These are phyloP conservation scores for Paramisgurnus dabryanus DNA, from an alignment of 2,113 vertebrate genomes.

Conservation along the genomic window DNA sequence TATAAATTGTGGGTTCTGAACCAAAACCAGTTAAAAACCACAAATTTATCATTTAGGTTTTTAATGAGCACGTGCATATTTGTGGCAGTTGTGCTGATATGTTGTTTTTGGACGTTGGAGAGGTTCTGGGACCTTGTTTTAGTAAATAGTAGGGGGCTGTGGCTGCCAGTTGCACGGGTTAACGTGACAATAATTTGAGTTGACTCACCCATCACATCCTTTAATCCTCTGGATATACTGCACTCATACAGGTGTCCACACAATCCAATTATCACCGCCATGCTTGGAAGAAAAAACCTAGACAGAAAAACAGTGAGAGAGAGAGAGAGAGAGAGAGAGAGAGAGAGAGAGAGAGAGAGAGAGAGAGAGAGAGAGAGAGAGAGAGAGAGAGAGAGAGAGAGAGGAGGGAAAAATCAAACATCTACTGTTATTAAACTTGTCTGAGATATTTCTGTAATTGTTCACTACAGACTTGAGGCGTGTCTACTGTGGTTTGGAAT, in stretches of 20 bases:
- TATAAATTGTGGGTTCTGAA: background rate
- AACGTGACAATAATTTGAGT: conserved; percentile 65
- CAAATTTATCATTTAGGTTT: background rate
- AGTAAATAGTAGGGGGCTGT: conserved; percentile 10
- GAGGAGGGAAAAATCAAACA: conserved; percentile 13
- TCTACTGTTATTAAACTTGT: conserved; percentile 12
- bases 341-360: no score
- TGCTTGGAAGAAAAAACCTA: conserved; percentile 38
- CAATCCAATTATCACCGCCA: conserved; percentile 68
- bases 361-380: background rate
- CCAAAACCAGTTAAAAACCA: background rate
- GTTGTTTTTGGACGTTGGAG: background rate
- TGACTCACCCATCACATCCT: conserved; percentile 66
- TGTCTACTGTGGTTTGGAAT: background rate
- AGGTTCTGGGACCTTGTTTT: conserved; percentile 11
- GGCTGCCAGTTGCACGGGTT: conserved; percentile 31
- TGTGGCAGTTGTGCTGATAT: background rate
- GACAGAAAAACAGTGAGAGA: background rate
- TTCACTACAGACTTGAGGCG: background rate
- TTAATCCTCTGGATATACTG: conserved; percentile 70
- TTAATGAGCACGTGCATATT: background rate
- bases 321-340: background rate
- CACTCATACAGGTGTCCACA: conserved; percentile 67
- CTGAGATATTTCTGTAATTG: background rate
- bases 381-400: background rate